Evolutionary conservation across 2,797 vertebrate species (phyloP).

Genomic region (Sebastes diaconus): DNA sequence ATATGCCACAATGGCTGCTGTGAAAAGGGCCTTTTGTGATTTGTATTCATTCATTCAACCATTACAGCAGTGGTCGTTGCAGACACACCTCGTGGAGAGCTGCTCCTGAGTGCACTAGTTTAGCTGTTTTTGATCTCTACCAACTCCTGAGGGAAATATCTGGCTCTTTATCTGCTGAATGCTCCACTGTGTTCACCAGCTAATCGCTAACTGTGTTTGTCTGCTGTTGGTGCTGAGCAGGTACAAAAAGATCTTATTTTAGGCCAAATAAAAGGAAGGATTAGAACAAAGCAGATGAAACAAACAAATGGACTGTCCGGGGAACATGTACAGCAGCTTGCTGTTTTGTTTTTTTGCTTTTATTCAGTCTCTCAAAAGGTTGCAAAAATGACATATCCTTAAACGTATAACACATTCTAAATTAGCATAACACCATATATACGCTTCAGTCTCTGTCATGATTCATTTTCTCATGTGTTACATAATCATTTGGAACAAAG

Average conservation of each 20-base stretch:
- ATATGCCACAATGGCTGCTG: too few species aligned
- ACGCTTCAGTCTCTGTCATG: neutral
- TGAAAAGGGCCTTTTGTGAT: neutral
- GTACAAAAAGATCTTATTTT: conserved; percentile 30
- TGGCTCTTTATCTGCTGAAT: neutral
- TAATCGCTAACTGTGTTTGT: neutral
- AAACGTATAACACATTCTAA: neutral
- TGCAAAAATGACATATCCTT: neutral
- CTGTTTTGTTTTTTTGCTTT: neutral
- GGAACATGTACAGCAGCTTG: neutral
- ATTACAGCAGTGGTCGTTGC: neutral
- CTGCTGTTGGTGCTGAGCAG: neutral
- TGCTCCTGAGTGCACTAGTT: neutral
- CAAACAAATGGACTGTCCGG: neutral
- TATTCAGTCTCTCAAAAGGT: neutral
- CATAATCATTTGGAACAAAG: conserved; percentile 34
- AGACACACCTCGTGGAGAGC: neutral
- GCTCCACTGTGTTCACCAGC: neutral
- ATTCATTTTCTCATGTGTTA: conserved; percentile 13
- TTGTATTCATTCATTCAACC: neutral
- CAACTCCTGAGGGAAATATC: neutral
- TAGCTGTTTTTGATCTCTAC: neutral
- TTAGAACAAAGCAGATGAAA: conserved; percentile 34
- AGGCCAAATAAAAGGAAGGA: conserved; percentile 29
- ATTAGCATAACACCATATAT: neutral